Conservation (phyloP, 2,888 invertebrate genomes). For the Ennomos quercinarius region DNA sequence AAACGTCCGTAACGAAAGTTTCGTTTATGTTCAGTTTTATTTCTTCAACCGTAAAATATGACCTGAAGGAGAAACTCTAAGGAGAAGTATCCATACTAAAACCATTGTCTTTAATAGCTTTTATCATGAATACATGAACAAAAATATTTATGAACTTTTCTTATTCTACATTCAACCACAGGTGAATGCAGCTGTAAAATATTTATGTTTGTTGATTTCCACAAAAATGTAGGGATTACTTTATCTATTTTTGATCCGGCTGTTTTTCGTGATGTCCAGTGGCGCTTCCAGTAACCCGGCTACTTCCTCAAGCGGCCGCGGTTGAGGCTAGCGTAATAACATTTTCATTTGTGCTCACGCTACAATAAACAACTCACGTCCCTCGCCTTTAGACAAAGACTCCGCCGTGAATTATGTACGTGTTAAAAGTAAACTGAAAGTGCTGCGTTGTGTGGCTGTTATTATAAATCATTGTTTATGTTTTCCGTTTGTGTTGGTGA, state of each 20-base stretch:
- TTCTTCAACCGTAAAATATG: conserved; percentile 28
- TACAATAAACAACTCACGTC: conserved; percentile 85
- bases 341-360: conserved; percentile 84
- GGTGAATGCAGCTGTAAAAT: too few species aligned
- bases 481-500: conserved; percentile 83
- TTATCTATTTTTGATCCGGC: too few species aligned
- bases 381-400: conserved; percentile 84
- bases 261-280: conserved; percentile 15
- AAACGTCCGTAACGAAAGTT: conserved; percentile 35
- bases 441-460: conserved; percentile 82
- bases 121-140: too few species aligned
- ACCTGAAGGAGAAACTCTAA: conserved; percentile 11
- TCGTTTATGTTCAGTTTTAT: conserved; percentile 36
- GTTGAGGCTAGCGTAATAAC: conserved; percentile 79
- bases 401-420: conserved; percentile 84
- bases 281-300: conserved; percentile 50
- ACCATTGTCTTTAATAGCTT: too few species aligned
- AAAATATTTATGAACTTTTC: too few species aligned
- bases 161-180: too few species aligned
- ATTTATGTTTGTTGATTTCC: too few species aligned
- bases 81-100: neutral
- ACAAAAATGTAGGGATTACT: too few species aligned
- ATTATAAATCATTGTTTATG: conserved; percentile 86
- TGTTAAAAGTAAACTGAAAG: conserved; percentile 86
- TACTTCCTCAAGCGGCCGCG: conserved; percentile 56